Evolutionary conservation across 2,888 invertebrate species (phyloP), one percentile per base, ranked within the genome.

Genomic region (Machimus rusticus): DNA sequence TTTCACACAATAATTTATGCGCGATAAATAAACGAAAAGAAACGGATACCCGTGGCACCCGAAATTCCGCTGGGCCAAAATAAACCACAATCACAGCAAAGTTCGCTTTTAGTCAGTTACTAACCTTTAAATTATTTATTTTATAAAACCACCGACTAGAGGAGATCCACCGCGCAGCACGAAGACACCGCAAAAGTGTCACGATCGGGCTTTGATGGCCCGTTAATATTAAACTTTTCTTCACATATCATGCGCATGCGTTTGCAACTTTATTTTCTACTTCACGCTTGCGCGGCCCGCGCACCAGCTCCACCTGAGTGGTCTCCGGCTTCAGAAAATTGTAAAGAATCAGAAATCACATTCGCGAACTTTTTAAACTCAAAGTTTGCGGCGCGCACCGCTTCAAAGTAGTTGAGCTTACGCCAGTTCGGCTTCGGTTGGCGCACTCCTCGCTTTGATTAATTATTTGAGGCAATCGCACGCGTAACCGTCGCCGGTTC

Each of bases 131-230:
- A 28, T 28, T 66, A 66, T 9, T 66, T 66, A 2, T 55, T n/a
- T 55, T 55, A 19, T 0, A 23, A 66, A 66, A 66, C 23, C 66
- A 46, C 23, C 12, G 46, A 79, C 28, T 76, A 12, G 8, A 66
- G 19, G 23, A 66, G 66, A 66, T 66, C 23, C 46, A 79, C 79
- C 51, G 43, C 46, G 39, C 51, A 79, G 31, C 31, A 46, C 28
- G 51, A 79, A 79, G 79, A 34, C 79, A 51, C 79, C 51, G 51
- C 79, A 79, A 79, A 79, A 79, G 79, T 79, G 79, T 39, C 51
- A 51, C 79, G 79, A 51, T 51, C 79, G 79, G 28, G 28, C 46
- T 28, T 28, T 39, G 79, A 79, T 79, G 46, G 46, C 31, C 66
- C 12, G 82, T 82, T 66, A 82, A 82, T 82, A 82, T 82, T 46